Percentiles rank a stretch among this genome's conserved stretches.
Evolutionary conservation across 2,797 vertebrate genomes (phyloP).

Genomic region (Helicolenus hilgendorfi): DNA sequence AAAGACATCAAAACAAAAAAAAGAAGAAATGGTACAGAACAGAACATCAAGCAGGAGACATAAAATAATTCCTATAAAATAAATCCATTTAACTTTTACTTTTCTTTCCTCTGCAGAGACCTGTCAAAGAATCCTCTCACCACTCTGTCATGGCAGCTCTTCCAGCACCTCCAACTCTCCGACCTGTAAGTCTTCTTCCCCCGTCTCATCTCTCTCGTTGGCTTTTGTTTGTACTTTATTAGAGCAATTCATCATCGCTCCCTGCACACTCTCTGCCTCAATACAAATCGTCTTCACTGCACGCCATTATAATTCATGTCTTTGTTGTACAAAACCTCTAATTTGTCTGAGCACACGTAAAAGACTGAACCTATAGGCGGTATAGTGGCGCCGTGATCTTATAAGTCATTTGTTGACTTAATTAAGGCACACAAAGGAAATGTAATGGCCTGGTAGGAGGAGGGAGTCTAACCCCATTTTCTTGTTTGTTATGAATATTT

Average conservation of each 20-base stretch:
- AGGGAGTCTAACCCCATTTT: constrained; percentile 79
- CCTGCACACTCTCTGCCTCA: constrained; percentile 48
- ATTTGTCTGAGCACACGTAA: constrained; percentile 64
- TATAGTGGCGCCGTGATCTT: constrained; percentile 57
- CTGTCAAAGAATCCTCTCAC: constrained; percentile 97
- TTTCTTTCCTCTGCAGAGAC: constrained; percentile 91
- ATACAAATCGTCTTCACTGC: constrained; percentile 60
- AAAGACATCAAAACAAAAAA: constrained; percentile 2
- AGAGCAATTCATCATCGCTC: constrained; percentile 74
- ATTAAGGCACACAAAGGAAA: constrained; percentile 82
- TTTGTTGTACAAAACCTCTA: constrained; percentile 72
- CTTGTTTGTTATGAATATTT: constrained; percentile 90
- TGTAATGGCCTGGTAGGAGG: constrained; percentile 69
- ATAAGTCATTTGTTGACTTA: constrained; percentile 82
- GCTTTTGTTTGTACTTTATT: constrained; percentile 77
- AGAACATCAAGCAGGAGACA: constrained; percentile 21
- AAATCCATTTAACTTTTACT: constrained; percentile 35
- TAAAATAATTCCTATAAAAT: constrained; percentile 7
- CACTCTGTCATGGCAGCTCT: constrained; percentile 98
- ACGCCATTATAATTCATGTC: constrained; percentile 67
- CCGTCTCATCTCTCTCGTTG: constrained; percentile 58
- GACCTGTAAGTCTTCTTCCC: constrained; percentile 95
- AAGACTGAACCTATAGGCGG: constrained; percentile 72
- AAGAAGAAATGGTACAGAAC: not conserved
- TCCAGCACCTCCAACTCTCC: constrained; percentile 97